Conservation (phyloP, 2,888 invertebrate species). For the Pelosia muscerda region DNA sequence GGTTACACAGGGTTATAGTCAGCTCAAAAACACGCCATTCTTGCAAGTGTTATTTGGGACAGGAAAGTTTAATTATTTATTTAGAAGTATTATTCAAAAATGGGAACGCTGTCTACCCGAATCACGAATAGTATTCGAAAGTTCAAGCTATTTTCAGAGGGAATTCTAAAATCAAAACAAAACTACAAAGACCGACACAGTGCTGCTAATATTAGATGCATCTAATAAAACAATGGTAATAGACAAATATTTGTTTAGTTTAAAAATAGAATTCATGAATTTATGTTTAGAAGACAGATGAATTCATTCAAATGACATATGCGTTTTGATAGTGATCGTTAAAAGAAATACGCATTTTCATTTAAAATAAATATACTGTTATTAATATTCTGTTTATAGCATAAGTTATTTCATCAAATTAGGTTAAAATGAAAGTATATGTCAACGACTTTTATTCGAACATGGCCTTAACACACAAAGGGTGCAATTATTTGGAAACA, state of each 20-base stretch:
- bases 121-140: not conserved
- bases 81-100: not conserved
- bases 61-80: not conserved
- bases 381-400: too few relatives aligned
- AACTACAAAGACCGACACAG: conserved; percentile 6
- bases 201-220: not conserved
- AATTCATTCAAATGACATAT: too few relatives aligned
- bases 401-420: too few relatives aligned
- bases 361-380: too few relatives aligned
- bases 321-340: too few relatives aligned
- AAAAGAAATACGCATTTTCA: too few relatives aligned
- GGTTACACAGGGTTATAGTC: too few relatives aligned
- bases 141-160: conserved; percentile 12
- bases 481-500: too few relatives aligned
- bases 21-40: not conserved
- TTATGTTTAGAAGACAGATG: not conserved
- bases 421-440: too few relatives aligned
- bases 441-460: too few relatives aligned
- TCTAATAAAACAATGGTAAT: not conserved
- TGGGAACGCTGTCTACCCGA: too few relatives aligned
- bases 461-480: too few relatives aligned
- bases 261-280: not conserved
- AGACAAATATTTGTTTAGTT: not conserved
- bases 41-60: not conserved
- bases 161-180: not conserved